Evolutionary conservation across 2,888 invertebrate genomes (phyloP).

Genomic region (Macrophya alboannulata): DNA sequence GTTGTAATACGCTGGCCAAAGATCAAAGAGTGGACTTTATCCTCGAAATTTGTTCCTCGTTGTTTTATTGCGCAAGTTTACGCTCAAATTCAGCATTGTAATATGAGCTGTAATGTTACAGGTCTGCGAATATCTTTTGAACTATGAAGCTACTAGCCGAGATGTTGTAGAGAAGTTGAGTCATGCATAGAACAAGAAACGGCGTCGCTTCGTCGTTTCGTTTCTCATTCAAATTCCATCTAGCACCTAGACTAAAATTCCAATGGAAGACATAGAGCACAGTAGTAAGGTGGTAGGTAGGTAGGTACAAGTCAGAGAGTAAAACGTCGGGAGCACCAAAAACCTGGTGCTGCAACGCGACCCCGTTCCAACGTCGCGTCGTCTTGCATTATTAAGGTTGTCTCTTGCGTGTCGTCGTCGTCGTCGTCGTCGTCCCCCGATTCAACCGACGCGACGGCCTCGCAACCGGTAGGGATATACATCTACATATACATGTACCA

Average conservation of each 20-base stretch:
- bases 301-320: not conserved
- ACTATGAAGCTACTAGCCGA: not conserved
- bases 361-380: slow-evolving; percentile 44
- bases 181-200: not conserved
- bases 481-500: not conserved
- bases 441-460: slow-evolving; percentile 26
- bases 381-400: slow-evolving; percentile 58
- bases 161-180: not conserved
- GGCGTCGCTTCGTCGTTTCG: slow-evolving; percentile 3
- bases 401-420: slow-evolving; percentile 42
- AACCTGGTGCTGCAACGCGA: slow-evolving; percentile 44
- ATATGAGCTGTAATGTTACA: not conserved
- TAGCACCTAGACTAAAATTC: slow-evolving; percentile 53
- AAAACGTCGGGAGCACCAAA: slow-evolving; percentile 42
- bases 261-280: slow-evolving; percentile 4
- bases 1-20: not conserved
- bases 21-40: not conserved
- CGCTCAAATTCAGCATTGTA: not conserved
- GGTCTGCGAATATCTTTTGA: not conserved
- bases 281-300: not conserved
- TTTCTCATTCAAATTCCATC: slow-evolving; percentile 54
- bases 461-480: slow-evolving; percentile 1
- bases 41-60: not conserved
- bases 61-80: not conserved
- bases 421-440: slow-evolving; percentile 22